Percentiles rank a stretch among this genome's conserved stretches.
These are phyloP conservation scores for Psammodynastes pulverulentus DNA, from an alignment of 2,113 vertebrate species.

Conservation along the genomic window DNA sequence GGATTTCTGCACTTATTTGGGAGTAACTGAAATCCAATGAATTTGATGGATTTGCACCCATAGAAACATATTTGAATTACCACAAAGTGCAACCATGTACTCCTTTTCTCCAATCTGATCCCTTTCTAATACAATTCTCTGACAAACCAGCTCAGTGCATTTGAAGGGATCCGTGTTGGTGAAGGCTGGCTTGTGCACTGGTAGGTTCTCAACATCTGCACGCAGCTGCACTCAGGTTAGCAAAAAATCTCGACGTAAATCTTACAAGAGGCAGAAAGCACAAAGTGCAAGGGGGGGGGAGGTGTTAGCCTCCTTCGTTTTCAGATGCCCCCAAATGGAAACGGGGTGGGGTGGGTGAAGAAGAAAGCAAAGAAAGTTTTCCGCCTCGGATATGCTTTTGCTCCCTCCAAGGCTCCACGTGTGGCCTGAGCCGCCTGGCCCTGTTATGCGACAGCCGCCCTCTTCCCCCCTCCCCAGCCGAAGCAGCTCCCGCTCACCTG, in stretches of 20 bases:
- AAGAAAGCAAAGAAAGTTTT: not conserved
- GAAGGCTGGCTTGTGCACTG: not conserved
- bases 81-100: not conserved
- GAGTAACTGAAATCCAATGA: not conserved
- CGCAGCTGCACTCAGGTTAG: not conserved
- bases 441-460: not conserved
- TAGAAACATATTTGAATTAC: not conserved
- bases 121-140: not conserved
- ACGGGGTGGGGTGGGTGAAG: not conserved
- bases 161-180: not conserved
- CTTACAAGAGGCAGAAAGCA: not conserved
- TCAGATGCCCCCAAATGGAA: not conserved
- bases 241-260: not conserved
- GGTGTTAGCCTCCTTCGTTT: not conserved
- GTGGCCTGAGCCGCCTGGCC: no score
- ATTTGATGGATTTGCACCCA: not conserved
- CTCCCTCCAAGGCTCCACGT: not conserved
- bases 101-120: not conserved
- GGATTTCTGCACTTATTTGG: not conserved
- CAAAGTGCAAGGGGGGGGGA: accelerated
- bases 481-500: constrained; percentile 63
- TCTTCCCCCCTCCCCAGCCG: not conserved
- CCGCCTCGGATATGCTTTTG: not conserved
- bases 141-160: not conserved
- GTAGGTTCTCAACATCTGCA: not conserved